Percentiles rank a stretch among this genome's conserved stretches.
Evolutionary conservation across 1,140 invertebrate genomes (phyloP).

Genomic region (Danaus melanippus): DNA sequence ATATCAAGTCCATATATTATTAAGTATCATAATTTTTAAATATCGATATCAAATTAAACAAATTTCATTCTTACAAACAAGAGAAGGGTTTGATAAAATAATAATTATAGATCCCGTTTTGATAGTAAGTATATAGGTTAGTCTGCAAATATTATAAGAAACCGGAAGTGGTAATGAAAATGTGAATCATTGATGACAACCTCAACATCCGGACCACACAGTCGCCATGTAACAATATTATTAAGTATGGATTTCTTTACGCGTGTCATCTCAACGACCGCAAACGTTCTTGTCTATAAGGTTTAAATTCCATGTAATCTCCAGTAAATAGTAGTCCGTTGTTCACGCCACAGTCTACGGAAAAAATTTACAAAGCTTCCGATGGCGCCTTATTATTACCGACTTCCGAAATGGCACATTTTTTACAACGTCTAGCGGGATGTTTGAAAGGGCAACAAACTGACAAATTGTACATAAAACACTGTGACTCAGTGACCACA

Average conservation of each 20-base stretch:
- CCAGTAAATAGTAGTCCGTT: conserved; percentile 22
- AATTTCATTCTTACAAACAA: background rate
- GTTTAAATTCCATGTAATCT: background rate
- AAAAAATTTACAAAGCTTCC: conserved; percentile 52
- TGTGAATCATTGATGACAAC: conserved; percentile 40
- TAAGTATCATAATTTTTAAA: background rate
- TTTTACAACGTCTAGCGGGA: conserved; percentile 52
- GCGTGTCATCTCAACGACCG: conserved; percentile 18
- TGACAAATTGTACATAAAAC: conserved; percentile 62
- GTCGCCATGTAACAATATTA: conserved; percentile 28
- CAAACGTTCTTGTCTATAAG: conserved; percentile 2
- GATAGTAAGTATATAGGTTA: too few species aligned
- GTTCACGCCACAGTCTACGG: conserved; percentile 36
- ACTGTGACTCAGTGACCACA: conserved; percentile 22
- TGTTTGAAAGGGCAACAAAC: conserved; percentile 58
- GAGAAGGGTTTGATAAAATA: too few species aligned
- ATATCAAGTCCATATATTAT: too few species aligned
- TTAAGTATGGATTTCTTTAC: conserved; percentile 8
- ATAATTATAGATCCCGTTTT: too few species aligned
- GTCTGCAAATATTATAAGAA: background rate
- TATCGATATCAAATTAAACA: background rate
- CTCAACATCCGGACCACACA: conserved; percentile 53
- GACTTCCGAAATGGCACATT: conserved; percentile 58
- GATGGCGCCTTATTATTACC: conserved; percentile 66
- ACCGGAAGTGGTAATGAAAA: conserved; percentile 33